Evolutionary conservation across 2,888 invertebrate species (phyloP), one percentile per base, ranked within the genome.

Genomic region (Andricus quercusramuli): DNA sequence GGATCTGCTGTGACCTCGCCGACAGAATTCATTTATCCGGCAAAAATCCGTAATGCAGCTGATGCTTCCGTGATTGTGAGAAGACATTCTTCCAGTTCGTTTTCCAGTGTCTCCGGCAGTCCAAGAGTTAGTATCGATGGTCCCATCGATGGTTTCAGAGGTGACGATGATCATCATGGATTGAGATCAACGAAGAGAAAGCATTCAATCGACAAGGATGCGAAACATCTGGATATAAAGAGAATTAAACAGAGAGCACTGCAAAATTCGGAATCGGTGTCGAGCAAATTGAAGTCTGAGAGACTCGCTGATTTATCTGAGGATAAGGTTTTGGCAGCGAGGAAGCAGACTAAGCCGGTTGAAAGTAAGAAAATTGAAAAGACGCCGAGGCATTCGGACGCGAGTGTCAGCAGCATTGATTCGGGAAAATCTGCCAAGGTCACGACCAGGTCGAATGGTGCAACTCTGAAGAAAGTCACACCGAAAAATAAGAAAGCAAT

Each of bases 81-180:
- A 62, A 94, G 97, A 25, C 96, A 97, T 89, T 97, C 97, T 3
- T 97, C 97, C 68, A 97, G 97, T 90, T 97, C 97, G 0, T 96
- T 96, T 90, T 96, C 96, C 0, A 96, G 96, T 89, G 94, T 95
- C 3, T 95, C 96, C 20, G 94, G 95, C 92, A 96, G 96, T 88
- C 95, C 95, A 1, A 93, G 95, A 41, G 92, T 95, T 22, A 95
- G 95, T 88, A 93, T 86, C 82, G 92, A 89, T 25, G 82, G 85
- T 25, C 83, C 85, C 1, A 22, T 74, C 5, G 84, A 85, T 2
- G 66, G 65, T 32, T 59, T 29, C 6, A 82, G 78, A 77, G 59
- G 37, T 17, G 86, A 86, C 3, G 77, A 83, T 51, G 78, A 74
- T n/a, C 9, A 78, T 32, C 70, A 51, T 37, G 37, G 77, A 15